phyloP scores from a whole-genome alignment of 1,140 invertebrate species.

The Drosophila pseudoobscura region DNA sequence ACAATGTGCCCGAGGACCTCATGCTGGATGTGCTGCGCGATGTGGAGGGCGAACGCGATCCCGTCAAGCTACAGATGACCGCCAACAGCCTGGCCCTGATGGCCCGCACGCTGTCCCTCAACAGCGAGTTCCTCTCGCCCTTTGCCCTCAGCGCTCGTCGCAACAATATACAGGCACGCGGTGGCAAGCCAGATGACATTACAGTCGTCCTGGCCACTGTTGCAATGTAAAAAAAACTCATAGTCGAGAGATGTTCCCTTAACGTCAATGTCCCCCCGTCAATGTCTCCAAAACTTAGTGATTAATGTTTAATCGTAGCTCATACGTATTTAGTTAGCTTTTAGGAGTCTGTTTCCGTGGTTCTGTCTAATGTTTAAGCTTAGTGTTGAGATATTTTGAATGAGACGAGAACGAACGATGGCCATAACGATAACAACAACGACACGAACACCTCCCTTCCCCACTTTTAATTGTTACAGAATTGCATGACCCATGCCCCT shows the following conservation, averaged over 20 bases:
- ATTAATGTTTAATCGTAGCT: slow-evolving; percentile 74
- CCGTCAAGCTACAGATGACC: slow-evolving; percentile 91
- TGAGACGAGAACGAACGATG: slow-evolving; percentile 31
- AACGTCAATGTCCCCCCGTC: slow-evolving; percentile 3
- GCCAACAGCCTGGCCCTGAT: slow-evolving; percentile 97
- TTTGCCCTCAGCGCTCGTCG: slow-evolving; percentile 96
- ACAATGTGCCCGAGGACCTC: slow-evolving; percentile 96
- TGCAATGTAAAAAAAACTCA: slow-evolving; percentile 86
- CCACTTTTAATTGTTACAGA: slow-evolving; percentile 55
- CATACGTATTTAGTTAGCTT: slow-evolving; percentile 70
- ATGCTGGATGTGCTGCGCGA: slow-evolving; percentile 85
- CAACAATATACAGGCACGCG: slow-evolving; percentile 96
- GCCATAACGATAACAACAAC: slow-evolving; percentile 21
- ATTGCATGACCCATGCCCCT: slow-evolving; percentile 20
- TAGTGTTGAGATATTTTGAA: slow-evolving; percentile 60
- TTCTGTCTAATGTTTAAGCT: slow-evolving; percentile 73
- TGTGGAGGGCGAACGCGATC: slow-evolving; percentile 88
- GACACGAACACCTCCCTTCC: slow-evolving; percentile 2
- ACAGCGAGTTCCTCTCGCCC: slow-evolving; percentile 97
- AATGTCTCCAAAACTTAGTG: slow-evolving; percentile 45
- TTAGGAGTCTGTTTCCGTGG: slow-evolving; percentile 67
- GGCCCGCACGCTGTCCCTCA: slow-evolving; percentile 95
- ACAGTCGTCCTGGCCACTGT: slow-evolving; percentile 97
- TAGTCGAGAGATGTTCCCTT: slow-evolving; percentile 2
- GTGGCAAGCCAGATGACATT: slow-evolving; percentile 98